phyloP scores from a whole-genome alignment of 2,888 invertebrate species.

The Pegoplata infirma region DNA sequence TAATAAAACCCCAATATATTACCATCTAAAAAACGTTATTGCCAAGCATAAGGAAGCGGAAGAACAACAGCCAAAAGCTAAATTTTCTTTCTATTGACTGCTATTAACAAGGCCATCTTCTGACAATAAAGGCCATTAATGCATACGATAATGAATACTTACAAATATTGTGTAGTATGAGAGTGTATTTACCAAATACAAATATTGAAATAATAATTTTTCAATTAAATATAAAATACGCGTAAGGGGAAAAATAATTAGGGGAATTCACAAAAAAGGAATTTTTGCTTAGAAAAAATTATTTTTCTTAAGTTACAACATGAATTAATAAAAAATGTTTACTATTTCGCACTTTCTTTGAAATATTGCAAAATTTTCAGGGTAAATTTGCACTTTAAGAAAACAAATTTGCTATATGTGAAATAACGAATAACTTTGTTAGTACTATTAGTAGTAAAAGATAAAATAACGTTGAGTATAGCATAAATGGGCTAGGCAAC shows the following conservation, averaged over 20 bases:
- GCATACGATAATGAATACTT: slow-evolving; percentile 21
- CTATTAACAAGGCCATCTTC: slow-evolving; percentile 39
- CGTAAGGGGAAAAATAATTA: background rate
- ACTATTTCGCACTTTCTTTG: no score
- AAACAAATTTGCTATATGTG: no score
- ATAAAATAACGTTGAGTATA: no score
- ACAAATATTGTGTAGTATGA: background rate
- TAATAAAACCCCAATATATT: background rate
- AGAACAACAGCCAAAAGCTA: slow-evolving; percentile 10
- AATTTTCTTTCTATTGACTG: slow-evolving; percentile 16
- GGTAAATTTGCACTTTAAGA: no score
- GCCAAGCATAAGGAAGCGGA: background rate
- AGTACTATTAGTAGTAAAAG: no score
- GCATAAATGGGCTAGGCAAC: no score
- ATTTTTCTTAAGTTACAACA: no score
- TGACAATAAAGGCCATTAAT: slow-evolving; percentile 50
- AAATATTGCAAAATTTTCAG: no score
- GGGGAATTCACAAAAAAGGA: no score
- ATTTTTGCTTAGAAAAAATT: no score
- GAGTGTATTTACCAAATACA: background rate
- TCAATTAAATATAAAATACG: slow-evolving; percentile 65
- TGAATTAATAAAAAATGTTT: no score
- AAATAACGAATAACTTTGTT: no score
- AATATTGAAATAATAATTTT: slow-evolving; percentile 68
- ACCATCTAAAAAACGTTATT: background rate